A percentile compares a stretch with the other conserved stretches of the same genome.
Conservation (phyloP, 1,140 invertebrate genomes). For the Drosophila subobscura region DNA sequence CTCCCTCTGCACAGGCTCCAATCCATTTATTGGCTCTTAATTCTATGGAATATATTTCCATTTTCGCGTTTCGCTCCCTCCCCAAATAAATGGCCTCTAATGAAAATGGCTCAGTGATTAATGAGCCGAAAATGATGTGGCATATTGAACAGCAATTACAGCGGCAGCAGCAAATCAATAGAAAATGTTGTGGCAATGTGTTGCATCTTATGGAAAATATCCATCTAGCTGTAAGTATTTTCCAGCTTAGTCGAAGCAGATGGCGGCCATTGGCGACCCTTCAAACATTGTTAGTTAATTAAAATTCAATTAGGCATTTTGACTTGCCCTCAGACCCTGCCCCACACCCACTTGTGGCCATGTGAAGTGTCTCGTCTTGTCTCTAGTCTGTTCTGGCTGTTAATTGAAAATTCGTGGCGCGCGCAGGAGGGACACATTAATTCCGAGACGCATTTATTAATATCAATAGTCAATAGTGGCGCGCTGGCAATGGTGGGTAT, state of each 20-base stretch:
- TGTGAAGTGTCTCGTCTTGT: slow-evolving; percentile 52
- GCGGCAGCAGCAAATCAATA: slow-evolving; percentile 33
- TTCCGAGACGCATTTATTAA: slow-evolving; percentile 70
- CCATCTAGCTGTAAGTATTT: background rate
- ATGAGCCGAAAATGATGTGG: slow-evolving; percentile 80
- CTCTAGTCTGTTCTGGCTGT: slow-evolving; percentile 17
- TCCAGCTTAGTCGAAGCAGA: slow-evolving; percentile 28
- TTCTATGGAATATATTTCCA: slow-evolving; percentile 48
- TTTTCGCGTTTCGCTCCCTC: slow-evolving; percentile 33
- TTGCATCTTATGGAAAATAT: slow-evolving; percentile 32
- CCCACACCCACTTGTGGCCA: slow-evolving; percentile 11
- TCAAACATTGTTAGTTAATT: slow-evolving; percentile 73
- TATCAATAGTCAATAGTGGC: slow-evolving; percentile 64
- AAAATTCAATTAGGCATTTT: slow-evolving; percentile 68
- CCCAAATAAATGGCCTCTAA: slow-evolving; percentile 48
- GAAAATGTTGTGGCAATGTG: slow-evolving; percentile 53
- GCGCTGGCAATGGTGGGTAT: no score
- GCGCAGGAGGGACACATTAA: slow-evolving; percentile 50
- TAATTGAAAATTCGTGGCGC: slow-evolving; percentile 52
- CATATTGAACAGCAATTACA: slow-evolving; percentile 73
- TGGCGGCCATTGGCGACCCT: slow-evolving; percentile 44
- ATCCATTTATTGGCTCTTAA: slow-evolving; percentile 20
- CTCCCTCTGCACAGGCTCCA: slow-evolving; percentile 5
- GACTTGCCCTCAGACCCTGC: background rate
- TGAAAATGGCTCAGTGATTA: slow-evolving; percentile 71